Conservation (phyloP, 2,113 vertebrate genomes). For the Nematolebias whitei region DNA sequence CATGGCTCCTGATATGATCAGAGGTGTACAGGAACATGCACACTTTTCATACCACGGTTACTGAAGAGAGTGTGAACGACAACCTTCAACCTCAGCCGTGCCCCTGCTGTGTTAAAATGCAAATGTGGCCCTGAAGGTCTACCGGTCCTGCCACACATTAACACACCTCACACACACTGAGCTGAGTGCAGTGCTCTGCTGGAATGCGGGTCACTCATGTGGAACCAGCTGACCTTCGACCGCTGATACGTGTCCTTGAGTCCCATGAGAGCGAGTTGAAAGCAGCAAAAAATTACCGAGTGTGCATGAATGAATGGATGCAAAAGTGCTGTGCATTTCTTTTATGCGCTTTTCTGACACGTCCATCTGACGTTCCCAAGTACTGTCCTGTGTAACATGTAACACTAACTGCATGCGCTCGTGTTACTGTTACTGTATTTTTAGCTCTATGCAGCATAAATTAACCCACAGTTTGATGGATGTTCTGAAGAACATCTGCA, state of each 20-base stretch:
- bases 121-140: constrained; percentile 47
- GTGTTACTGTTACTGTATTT: neutral
- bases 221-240: constrained; percentile 74
- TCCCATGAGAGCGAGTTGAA: constrained; percentile 40
- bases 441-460: neutral
- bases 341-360: neutral
- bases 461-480: neutral
- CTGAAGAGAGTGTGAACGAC: constrained; percentile 26
- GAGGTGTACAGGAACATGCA: neutral
- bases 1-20: too few species aligned
- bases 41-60: constrained; percentile 2
- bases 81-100: constrained; percentile 40
- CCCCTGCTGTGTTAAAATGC: constrained; percentile 45
- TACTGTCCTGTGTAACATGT: too few species aligned
- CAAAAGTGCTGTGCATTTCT: neutral
- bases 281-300: neutral
- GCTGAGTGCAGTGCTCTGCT: too few species aligned
- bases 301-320: constrained; percentile 9
- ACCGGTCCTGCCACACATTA: constrained; percentile 36
- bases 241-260: constrained; percentile 72
- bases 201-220: constrained; percentile 63
- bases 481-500: neutral
- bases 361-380: neutral
- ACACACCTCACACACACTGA: constrained; percentile 35
- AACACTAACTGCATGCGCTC: neutral